Evolutionary conservation across 2,888 invertebrate species (phyloP).

Genomic region (Sclerodermus sp.): DNA sequence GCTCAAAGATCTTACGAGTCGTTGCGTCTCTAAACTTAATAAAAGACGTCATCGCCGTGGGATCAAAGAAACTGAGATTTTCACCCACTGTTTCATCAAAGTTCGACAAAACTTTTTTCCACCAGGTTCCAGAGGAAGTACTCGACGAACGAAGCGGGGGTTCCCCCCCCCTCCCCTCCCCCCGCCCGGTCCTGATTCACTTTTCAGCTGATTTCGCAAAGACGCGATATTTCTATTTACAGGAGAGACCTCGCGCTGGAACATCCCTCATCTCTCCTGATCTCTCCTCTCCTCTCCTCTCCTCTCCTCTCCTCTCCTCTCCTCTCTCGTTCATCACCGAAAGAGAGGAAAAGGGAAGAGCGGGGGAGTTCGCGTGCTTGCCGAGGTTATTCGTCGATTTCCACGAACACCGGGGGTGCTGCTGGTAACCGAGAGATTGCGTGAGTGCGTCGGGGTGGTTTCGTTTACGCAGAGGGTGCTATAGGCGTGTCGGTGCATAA

Average conservation of each 20-base stretch:
- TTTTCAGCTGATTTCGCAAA: too few species aligned
- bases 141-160: too few species aligned
- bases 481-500: slow-evolving; percentile 1
- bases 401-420: slow-evolving; percentile 29
- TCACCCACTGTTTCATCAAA: too few species aligned
- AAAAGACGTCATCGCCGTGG: not conserved
- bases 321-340: not conserved
- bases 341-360: slow-evolving; percentile 9
- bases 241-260: too few species aligned
- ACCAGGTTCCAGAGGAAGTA: too few species aligned
- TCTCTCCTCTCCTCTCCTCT: too few species aligned
- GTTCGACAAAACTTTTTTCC: too few species aligned
- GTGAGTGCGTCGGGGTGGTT: slow-evolving; percentile 23
- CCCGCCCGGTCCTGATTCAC: too few species aligned
- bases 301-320: too few species aligned
- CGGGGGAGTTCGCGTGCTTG: slow-evolving; percentile 22
- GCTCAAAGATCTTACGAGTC: slow-evolving; percentile 6
- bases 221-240: too few species aligned
- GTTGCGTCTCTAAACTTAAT: slow-evolving; percentile 1
- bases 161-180: too few species aligned
- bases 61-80: not conserved
- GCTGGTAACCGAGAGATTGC: slow-evolving; percentile 38
- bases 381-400: slow-evolving; percentile 27
- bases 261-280: too few species aligned
- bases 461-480: not conserved